These are phyloP conservation scores for Macropus fuliginosus DNA, from an alignment of 2,797 vertebrate genomes.

Conservation along the genomic window DNA sequence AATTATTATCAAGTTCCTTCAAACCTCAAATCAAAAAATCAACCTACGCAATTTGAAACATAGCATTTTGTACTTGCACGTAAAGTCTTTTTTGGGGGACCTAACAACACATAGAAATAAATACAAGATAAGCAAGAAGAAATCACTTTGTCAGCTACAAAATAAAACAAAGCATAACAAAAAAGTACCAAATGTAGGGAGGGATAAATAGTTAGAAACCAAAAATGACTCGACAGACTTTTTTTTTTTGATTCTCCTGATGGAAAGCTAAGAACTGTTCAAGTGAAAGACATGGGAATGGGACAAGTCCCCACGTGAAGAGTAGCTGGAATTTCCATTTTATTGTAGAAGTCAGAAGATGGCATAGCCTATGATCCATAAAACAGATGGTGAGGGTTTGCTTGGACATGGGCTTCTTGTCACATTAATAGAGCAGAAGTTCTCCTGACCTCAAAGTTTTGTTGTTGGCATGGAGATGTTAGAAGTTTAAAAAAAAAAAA, in stretches of 20 bases:
- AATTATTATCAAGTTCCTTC: not conserved
- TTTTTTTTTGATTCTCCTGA: not conserved
- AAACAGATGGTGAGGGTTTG: constrained; percentile 29
- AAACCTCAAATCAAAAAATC: not conserved
- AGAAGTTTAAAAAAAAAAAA: constrained; percentile 82
- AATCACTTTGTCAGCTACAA: not conserved
- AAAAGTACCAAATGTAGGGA: not conserved
- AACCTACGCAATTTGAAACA: not conserved
- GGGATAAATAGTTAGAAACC: constrained; percentile 17
- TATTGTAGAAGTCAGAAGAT: not conserved
- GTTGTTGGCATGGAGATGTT: constrained; percentile 83
- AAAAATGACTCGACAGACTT: constrained; percentile 14
- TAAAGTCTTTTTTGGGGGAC: not conserved
- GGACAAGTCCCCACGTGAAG: constrained; percentile 4
- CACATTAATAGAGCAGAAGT: constrained; percentile 35
- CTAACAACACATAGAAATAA: not conserved
- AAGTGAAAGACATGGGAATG: constrained; percentile 9
- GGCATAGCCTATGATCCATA: constrained; percentile 9
- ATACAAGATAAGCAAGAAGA: not conserved
- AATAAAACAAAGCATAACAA: not conserved
- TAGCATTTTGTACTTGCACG: not conserved
- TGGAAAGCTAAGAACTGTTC: constrained; percentile 14
- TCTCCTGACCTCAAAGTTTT: constrained; percentile 89
- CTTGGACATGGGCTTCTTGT: constrained; percentile 52
- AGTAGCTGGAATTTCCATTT: not conserved